Conservation (phyloP, 2,113 vertebrate genomes). For the Ailuropoda melanoleuca region DNA sequence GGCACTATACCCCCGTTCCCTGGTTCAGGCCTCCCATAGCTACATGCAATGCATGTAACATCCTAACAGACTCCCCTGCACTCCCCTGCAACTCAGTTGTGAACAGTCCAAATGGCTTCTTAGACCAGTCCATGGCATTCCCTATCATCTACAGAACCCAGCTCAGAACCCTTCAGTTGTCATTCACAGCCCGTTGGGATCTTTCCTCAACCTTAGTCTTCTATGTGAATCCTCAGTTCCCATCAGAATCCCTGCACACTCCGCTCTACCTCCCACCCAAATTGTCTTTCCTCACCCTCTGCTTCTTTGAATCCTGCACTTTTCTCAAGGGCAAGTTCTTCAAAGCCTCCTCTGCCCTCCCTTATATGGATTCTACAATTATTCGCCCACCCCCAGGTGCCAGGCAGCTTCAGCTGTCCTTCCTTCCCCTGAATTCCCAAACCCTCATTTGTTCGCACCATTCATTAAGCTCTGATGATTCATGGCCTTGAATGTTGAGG, state of each 20-base stretch:
- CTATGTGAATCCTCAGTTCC: not conserved
- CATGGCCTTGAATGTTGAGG: not conserved
- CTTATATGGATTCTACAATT: not conserved
- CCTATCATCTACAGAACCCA: not conserved
- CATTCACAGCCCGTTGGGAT: not conserved
- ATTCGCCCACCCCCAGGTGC: not conserved
- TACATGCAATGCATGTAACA: not conserved
- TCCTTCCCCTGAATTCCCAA: not conserved
- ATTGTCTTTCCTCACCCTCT: not conserved
- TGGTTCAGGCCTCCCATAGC: not conserved
- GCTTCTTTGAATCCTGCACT: not conserved
- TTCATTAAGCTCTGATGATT: not conserved
- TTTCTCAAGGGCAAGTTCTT: constrained; percentile 5
- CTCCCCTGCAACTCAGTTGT: not conserved
- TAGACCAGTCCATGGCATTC: not conserved
- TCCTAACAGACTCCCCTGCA: not conserved
- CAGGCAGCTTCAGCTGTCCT: not conserved
- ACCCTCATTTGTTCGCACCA: not conserved
- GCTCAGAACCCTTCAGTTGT: not conserved
- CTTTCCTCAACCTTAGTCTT: not conserved
- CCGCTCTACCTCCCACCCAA: not conserved
- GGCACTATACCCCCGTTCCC: not conserved
- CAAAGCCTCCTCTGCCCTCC: not conserved
- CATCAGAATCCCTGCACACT: not conserved
- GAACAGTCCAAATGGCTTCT: not conserved